phyloP scores from a whole-genome alignment of 2,113 vertebrate species.

The Cygnus buccinator region DNA sequence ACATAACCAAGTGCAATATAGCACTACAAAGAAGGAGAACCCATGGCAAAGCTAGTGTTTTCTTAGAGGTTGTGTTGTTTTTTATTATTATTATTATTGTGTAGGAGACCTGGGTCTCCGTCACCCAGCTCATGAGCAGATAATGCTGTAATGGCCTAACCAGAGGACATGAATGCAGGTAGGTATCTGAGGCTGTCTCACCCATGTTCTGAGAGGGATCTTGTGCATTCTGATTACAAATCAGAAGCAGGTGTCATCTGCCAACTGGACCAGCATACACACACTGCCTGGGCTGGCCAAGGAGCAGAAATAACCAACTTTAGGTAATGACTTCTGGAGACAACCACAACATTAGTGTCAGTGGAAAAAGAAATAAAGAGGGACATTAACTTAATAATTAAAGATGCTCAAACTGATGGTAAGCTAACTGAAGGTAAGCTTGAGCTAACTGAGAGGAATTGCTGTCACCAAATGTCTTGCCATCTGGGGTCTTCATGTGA shows the following conservation, averaged over 20 bases:
- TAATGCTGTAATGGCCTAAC: accelerated
- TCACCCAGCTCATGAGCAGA: neutral
- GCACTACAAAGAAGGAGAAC: accelerated
- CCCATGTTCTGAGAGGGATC: neutral
- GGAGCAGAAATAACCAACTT: neutral
- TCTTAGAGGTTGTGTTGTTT: neutral
- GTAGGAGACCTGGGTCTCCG: neutral
- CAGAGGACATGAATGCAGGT: neutral
- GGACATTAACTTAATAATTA: neutral
- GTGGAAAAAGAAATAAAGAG: neutral
- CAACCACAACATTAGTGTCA: neutral
- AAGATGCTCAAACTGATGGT: neutral
- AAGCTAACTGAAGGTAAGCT: neutral
- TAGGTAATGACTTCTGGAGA: neutral
- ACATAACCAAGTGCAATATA: neutral
- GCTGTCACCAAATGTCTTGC: neutral
- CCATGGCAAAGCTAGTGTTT: neutral
- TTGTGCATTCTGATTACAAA: neutral
- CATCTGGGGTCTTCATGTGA: neutral
- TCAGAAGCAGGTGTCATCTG: neutral
- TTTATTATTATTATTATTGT: neutral
- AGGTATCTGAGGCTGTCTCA: neutral
- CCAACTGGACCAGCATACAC: accelerated
- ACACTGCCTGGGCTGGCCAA: accelerated
- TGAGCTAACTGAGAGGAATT: neutral